A percentile compares a stretch with the other conserved stretches of the same genome.
Evolutionary conservation across 2,113 vertebrate species (phyloP).

Genomic region (Cynoglossus semilaevis): DNA sequence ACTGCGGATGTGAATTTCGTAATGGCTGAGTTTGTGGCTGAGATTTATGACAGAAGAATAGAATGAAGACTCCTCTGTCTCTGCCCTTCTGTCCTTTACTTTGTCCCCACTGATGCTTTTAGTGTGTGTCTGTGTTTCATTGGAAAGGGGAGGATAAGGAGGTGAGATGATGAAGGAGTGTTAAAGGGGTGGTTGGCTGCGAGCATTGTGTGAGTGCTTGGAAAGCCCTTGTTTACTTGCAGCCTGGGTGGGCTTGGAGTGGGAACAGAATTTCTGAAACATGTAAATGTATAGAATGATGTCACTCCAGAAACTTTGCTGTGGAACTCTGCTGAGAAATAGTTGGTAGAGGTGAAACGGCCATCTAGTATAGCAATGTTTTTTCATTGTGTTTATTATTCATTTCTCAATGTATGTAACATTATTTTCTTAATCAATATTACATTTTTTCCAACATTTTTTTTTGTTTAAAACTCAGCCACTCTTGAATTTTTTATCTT

Average conservation of each 20-base stretch:
- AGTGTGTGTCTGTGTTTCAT: constrained; percentile 28
- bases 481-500: too few species aligned
- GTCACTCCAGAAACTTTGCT: constrained; percentile 2
- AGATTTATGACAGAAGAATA: constrained; percentile 12
- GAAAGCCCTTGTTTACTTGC: constrained; percentile 6
- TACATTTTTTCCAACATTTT: too few species aligned
- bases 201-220: constrained; percentile 12
- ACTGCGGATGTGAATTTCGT: constrained; percentile 9
- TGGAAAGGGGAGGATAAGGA: constrained; percentile 4
- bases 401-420: too few species aligned
- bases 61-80: constrained; percentile 21
- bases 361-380: too few species aligned
- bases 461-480: too few species aligned
- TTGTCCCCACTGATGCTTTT: constrained; percentile 2
- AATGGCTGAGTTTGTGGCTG: constrained; percentile 16
- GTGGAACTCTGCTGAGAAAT: constrained; percentile 1
- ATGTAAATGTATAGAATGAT: constrained; percentile 10
- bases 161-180: constrained; percentile 10
- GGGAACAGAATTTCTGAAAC: constrained; percentile 35
- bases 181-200: constrained; percentile 19
- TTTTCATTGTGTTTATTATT: too few species aligned
- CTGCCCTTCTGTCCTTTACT: constrained; percentile 11
- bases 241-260: constrained; percentile 29
- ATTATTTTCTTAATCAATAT: too few species aligned
- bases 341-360: neutral